Evolutionary conservation across 1,140 invertebrate genomes (phyloP), one percentile per base, ranked within the genome.

Genomic region (Ceratosolen fusciceps): DNA sequence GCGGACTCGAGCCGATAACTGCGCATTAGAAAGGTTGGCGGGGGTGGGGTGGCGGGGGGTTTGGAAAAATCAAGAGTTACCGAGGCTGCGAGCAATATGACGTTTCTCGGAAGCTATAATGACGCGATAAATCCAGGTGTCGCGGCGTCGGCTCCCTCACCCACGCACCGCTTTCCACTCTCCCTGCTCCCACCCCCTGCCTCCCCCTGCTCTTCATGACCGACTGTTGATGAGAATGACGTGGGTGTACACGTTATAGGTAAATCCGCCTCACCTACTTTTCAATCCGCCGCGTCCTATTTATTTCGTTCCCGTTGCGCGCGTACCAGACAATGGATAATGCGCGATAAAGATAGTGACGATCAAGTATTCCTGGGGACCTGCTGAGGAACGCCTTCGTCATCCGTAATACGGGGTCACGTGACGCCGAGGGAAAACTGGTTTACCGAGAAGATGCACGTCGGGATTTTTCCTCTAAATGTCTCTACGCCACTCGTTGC

Each of bases 211-310:
- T n/a, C n/a, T n/a, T n/a, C n/a, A n/a, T n/a, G n/a, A n/a, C n/a
- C n/a, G n/a, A n/a, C n/a, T 16, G 60, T 12, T 1, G 3, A 16
- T 1, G 54, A 68, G 21, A 68, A 60, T 68, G 67, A 77, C 34
- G 29, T 29, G 10, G 26, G 47, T 24, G 9, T 47, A 54, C 54
- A 26, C 29, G 26, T 43, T 47, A 29, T 43, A 7, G 47, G 24
- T 47, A 71, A 74, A 79, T 68, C 49, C 65, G 54, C 78, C 78
- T 75, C 62, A 71, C 72, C 78, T 39, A 79, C 62, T 60, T 75
- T 82, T 81, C 82, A 77, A 79, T 79, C 79, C 72, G 5, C 52
- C 8, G 10, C 54, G 2, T 65, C 7, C 16, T 47, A 65, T 75
- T 74, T 65, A 12, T 74, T 70, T 70, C 26, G 26, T 58, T 37